A percentile compares a stretch with the other conserved stretches of the same genome.
Conservation (phyloP, 2,113 vertebrate genomes). For the Phainopepla nitens region DNA sequence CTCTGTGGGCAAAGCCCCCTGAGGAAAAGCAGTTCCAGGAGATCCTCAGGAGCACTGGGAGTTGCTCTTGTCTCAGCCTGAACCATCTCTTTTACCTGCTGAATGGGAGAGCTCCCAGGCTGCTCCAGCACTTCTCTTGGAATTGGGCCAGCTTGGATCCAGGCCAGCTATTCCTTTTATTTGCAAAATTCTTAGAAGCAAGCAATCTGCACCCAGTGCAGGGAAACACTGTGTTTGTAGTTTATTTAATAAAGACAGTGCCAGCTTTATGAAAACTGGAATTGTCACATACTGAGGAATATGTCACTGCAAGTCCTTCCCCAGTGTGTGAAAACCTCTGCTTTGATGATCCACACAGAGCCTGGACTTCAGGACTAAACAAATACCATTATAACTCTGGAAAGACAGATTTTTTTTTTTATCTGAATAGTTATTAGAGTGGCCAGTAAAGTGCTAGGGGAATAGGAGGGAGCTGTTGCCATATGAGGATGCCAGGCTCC, state of each 20-base stretch:
- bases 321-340: neutral
- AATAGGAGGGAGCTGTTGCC: neutral
- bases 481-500: neutral
- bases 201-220: neutral
- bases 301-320: neutral
- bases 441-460: neutral
- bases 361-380: neutral
- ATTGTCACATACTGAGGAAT: neutral
- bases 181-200: neutral
- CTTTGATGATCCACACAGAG: neutral
- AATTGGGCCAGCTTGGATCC: slow-evolving; percentile 9
- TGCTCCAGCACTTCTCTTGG: neutral
- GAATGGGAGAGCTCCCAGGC: neutral
- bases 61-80: neutral
- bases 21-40: neutral
- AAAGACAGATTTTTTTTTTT: neutral
- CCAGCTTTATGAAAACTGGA: neutral
- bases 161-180: neutral
- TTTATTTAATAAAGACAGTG: neutral
- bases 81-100: neutral
- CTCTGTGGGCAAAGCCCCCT: neutral
- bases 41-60: neutral
- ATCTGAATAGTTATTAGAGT: neutral
- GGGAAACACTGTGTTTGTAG: neutral
- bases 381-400: neutral